Conservation (phyloP, 2,113 vertebrate species). For the Pelusios castaneus region DNA sequence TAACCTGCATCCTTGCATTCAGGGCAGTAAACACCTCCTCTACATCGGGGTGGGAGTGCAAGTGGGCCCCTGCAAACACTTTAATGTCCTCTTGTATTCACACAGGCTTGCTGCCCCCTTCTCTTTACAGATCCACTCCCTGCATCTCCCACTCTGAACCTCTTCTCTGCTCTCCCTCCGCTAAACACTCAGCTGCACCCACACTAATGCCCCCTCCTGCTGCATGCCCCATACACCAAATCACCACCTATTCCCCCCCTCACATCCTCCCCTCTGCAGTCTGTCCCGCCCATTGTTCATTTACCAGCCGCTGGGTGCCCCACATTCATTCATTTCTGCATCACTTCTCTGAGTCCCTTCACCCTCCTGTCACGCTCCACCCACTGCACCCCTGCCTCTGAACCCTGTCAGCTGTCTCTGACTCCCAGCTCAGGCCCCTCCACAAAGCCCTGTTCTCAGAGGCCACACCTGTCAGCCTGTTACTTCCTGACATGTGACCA, state of each 20-base stretch:
- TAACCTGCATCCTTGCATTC: too few relatives aligned
- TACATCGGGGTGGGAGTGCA: neutral
- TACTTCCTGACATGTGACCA: too few relatives aligned
- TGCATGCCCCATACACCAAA: neutral
- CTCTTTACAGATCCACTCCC: neutral
- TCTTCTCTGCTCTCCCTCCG: neutral
- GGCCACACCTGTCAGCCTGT: too few relatives aligned
- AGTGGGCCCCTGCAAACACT: neutral
- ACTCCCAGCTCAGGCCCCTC: too few relatives aligned
- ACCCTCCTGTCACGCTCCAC: too few relatives aligned
- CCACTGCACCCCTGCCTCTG: too few relatives aligned
- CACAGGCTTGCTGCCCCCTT: neutral
- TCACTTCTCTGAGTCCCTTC: too few relatives aligned
- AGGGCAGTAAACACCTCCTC: too few relatives aligned
- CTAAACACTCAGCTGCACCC: neutral
- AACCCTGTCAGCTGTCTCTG: too few relatives aligned
- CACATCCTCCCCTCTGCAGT: neutral
- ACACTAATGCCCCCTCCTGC: too few relatives aligned
- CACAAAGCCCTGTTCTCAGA: too few relatives aligned
- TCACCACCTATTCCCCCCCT: too few relatives aligned
- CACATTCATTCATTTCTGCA: neutral
- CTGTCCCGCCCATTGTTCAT: neutral
- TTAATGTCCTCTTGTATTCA: neutral
- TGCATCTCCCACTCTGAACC: neutral
- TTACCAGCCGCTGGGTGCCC: neutral